Conservation (phyloP, 2,888 invertebrate species). For the Melanotus villosus region DNA sequence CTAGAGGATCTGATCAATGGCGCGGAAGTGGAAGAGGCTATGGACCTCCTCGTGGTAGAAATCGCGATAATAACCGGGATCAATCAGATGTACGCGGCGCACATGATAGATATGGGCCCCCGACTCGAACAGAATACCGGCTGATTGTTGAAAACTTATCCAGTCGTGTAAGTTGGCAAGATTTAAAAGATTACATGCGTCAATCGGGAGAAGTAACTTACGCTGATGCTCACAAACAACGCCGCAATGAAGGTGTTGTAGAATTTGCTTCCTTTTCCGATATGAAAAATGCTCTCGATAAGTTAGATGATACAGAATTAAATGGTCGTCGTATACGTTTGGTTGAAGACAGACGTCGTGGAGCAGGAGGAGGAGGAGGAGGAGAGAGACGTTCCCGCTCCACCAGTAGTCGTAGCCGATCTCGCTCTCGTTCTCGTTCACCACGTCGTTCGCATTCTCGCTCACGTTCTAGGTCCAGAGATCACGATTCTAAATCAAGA, state of each 20-base stretch:
- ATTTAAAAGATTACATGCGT: slow-evolving; percentile 99
- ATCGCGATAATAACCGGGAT: slow-evolving; percentile 57
- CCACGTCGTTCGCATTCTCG: slow-evolving; percentile 76
- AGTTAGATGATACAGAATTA: slow-evolving; percentile 94
- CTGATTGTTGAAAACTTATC: slow-evolving; percentile 98
- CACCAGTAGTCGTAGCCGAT: slow-evolving; percentile 76
- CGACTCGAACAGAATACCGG: slow-evolving; percentile 96
- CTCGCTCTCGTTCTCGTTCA: slow-evolving; percentile 76
- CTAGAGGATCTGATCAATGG: slow-evolving; percentile 82
- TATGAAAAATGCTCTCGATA: slow-evolving; percentile 96
- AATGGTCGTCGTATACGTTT: slow-evolving; percentile 94
- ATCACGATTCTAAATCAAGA: slow-evolving; percentile 76
- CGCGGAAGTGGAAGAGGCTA: slow-evolving; percentile 74
- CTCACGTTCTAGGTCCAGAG: slow-evolving; percentile 68
- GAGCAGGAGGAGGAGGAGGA: slow-evolving; percentile 72
- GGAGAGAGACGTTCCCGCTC: slow-evolving; percentile 82
- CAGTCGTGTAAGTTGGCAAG: slow-evolving; percentile 99
- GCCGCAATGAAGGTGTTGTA: slow-evolving; percentile 94
- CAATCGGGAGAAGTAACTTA: slow-evolving; percentile 99
- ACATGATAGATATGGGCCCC: slow-evolving; percentile 88
- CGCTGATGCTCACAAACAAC: slow-evolving; percentile 96
- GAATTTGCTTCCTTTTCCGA: slow-evolving; percentile 96
- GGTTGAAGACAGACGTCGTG: slow-evolving; percentile 85
- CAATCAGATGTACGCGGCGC: slow-evolving; percentile 58
- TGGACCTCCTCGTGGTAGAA: slow-evolving; percentile 66